Evolutionary conservation across 2,113 vertebrate genomes (phyloP), one percentile per base, ranked within the genome.

Genomic region (Vidua chalybeata): DNA sequence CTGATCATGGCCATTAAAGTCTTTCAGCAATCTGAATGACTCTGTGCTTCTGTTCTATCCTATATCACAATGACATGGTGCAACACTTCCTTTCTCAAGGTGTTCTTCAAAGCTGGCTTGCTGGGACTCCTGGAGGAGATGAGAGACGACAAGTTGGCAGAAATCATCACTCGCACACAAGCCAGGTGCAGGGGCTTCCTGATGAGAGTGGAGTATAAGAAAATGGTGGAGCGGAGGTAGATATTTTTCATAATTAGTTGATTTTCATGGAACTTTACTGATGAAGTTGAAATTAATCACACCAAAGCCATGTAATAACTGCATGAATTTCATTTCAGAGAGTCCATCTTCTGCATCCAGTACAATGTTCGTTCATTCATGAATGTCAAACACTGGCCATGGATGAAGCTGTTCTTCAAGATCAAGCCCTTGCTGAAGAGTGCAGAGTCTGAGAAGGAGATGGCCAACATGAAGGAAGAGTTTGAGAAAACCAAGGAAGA

Each of bases 51-150:
- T 63, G 4, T 61, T 95, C 35, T 86, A 17, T 62, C 23, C 12
- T 31, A 48, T 22, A 5, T 67, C 9, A 68, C 24, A 80, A 56
- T 85, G 48, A 91, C 35, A 15, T 49, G 24, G 10, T 59, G 16
- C 68, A 93, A 94, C 17, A 46, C 86, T 84, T 43, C 0, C 23
- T 77, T 63, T 81, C 48, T 84, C 48, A 68, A 99, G 99, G 98
- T 99, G 87, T 99, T 99, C 97, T 99, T 99, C 97, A 99, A 99
- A 98, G 99, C 99, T 92, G 99, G 99, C 15, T 91, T 99, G 73
- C 86, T 99, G 94, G 99, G 99, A 62, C 84, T 95, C 11, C 97
- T 99, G 62, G 99, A 99, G 82, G 99, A 99, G 97, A 98, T 99
- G 99, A 90, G 98, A 79, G 98, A 98, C 72, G 98, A 98, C 5